Evolutionary conservation across 2,113 vertebrate species (phyloP), one percentile per base, ranked within the genome.

Genomic region (Rhagologus leucostigma): DNA sequence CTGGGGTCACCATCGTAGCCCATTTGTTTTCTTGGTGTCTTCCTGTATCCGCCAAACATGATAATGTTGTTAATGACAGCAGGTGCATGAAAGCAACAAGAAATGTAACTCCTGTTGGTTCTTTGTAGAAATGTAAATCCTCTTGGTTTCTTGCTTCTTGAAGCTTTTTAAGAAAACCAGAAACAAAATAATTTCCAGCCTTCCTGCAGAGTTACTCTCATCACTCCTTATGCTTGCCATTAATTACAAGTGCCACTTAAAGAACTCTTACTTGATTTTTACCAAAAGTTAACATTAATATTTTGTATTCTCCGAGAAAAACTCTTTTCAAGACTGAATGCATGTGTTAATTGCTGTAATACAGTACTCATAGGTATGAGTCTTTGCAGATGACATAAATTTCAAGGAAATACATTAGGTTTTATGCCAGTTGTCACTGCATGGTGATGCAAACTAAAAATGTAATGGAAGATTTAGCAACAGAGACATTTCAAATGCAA

Each of bases 321-420:
- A 67, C 7, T 39, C 10, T 32, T 19, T 64, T 62, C 14, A 53
- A 53, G 41, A 65, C 5, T 73, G 35, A 76, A 87, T 57, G 3
- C 3, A 30, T 27, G 2, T 26, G 30, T 15, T 44, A 26, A 32
- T n/a, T 74, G 16, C 13, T 29, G 4, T 21, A 46, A 27, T 27
- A 33, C 3, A 23, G 11, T 41, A 19, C 19, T 23, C 15, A 57
- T 41, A 7, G 73, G 12, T 39, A 46, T 0, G 1, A 46, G 7
- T 76, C 24, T 76, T 69, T 47, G 10, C 19, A 22, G 53, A n/a
- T 16, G 4, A 39, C 10, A 68, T 33, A 62, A 53, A 74, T 84
- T 78, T 70, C 55, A 64, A 88, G 21, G 13, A 27, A 50, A 78
- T 77, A 24, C 26, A 16, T 32, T n/a, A 14, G 3, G 17, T 0